Percentiles rank a stretch among this genome's conserved stretches.
phyloP scores from a whole-genome alignment of 2,888 invertebrate genomes.

The Willowsia nigromaculata region DNA sequence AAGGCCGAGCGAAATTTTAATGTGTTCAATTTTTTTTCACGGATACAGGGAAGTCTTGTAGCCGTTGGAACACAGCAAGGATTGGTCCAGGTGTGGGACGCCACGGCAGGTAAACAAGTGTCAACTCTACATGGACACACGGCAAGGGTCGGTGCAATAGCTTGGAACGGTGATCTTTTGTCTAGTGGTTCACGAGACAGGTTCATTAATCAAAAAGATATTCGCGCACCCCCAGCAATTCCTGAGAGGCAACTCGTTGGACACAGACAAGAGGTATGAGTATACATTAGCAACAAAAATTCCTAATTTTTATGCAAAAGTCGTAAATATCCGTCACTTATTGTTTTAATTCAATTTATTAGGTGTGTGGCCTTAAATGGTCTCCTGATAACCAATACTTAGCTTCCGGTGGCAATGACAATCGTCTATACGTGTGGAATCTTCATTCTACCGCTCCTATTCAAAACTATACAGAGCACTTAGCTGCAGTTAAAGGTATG shows the following conservation, averaged over 20 bases:
- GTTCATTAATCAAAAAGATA: conserved; percentile 95
- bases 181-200: conserved; percentile 97
- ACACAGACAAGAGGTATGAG: conserved; percentile 95
- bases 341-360: conserved; percentile 55
- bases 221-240: conserved; percentile 89
- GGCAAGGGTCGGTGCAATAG: conserved; percentile 94
- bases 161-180: conserved; percentile 98
- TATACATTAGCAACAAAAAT: too few species aligned
- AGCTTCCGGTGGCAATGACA: conserved; percentile 99
- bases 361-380: conserved; percentile 97
- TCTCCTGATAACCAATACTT: conserved; percentile 98
- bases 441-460: conserved; percentile 92
- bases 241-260: conserved; percentile 91
- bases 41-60: conserved; percentile 89
- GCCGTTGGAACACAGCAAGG: conserved; percentile 99
- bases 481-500: conserved; percentile 93
- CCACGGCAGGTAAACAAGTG: conserved; percentile 92
- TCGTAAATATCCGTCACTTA: too few species aligned
- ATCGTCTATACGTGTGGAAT: conserved; percentile 95
- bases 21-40: conserved; percentile 10
- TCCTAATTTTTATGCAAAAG: too few species aligned
- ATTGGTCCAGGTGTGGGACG: conserved; percentile 99
- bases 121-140: conserved; percentile 95
- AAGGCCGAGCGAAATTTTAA: neutral
- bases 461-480: conserved; percentile 97